A percentile compares a stretch with the other conserved stretches of the same genome.
Conservation (phyloP, 2,113 vertebrate genomes). For the Globicephala melas region DNA sequence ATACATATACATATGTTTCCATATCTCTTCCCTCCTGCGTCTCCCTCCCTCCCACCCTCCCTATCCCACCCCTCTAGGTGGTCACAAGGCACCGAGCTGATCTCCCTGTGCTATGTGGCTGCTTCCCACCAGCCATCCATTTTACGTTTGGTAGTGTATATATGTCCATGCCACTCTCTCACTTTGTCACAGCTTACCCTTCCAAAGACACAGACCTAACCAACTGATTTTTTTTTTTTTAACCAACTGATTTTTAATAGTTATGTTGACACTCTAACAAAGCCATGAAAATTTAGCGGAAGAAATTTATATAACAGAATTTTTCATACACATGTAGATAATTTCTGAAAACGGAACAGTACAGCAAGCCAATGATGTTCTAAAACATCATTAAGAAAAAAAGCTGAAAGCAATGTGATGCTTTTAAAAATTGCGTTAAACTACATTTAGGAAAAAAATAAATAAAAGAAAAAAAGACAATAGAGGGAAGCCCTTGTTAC, state of each 20-base stretch:
- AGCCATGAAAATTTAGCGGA: background rate
- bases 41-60: no score
- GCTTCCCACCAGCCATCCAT: no score
- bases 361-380: background rate
- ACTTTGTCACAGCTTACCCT: no score
- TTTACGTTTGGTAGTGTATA: no score
- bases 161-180: no score
- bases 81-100: no score
- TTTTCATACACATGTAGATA: background rate
- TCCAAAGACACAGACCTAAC: background rate
- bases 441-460: background rate
- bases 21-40: no score
- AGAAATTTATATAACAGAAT: background rate
- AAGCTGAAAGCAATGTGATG: background rate
- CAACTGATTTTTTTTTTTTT: background rate
- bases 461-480: background rate
- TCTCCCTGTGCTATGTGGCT: no score
- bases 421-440: background rate
- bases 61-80: no score
- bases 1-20: no score
- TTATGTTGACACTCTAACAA: background rate
- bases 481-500: no score
- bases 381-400: background rate
- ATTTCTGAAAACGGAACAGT: background rate
- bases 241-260: background rate